These are phyloP conservation scores for Formica selysi DNA, from an alignment of 1,140 invertebrate genomes.

Conservation along the genomic window DNA sequence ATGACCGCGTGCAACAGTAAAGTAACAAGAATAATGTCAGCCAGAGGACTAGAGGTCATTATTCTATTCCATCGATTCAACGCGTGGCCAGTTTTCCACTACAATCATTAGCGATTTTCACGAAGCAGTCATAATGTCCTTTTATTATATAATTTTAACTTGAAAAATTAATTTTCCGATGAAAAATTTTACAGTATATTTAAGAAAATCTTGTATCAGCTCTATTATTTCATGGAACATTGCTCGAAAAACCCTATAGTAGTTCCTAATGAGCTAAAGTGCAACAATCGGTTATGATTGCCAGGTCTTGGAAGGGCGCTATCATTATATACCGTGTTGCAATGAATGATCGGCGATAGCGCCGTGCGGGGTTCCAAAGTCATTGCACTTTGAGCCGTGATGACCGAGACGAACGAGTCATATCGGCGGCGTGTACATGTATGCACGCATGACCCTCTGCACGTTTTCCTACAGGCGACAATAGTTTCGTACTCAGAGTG, in stretches of 20 bases:
- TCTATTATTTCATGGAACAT: neutral
- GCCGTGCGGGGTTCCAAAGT: slow-evolving; percentile 28
- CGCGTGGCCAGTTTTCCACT: slow-evolving; percentile 21
- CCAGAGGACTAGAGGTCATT: slow-evolving; percentile 26
- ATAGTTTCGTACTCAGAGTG: slow-evolving; percentile 33
- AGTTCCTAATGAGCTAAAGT: slow-evolving; percentile 19
- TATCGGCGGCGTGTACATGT: slow-evolving; percentile 15
- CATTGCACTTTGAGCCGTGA: slow-evolving; percentile 56
- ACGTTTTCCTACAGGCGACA: slow-evolving; percentile 54
- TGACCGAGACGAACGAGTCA: slow-evolving; percentile 28
- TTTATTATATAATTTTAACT: slow-evolving; percentile 6
- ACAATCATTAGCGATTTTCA: slow-evolving; percentile 18
- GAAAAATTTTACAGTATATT: neutral
- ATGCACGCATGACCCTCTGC: slow-evolving; percentile 28
- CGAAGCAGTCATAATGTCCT: too few species aligned
- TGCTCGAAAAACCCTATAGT: neutral
- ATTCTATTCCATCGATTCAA: slow-evolving; percentile 25
- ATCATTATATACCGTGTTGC: slow-evolving; percentile 9
- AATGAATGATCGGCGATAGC: slow-evolving; percentile 36
- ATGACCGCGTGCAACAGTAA: slow-evolving; percentile 49
- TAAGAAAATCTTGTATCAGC: neutral
- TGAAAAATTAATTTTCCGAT: neutral
- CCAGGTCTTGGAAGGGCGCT: slow-evolving; percentile 17
- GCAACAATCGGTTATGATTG: slow-evolving; percentile 5
- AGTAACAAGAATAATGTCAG: slow-evolving; percentile 35